These are phyloP conservation scores for Chaenogobius annularis DNA, from an alignment of 2,113 vertebrate genomes.

Conservation along the genomic window DNA sequence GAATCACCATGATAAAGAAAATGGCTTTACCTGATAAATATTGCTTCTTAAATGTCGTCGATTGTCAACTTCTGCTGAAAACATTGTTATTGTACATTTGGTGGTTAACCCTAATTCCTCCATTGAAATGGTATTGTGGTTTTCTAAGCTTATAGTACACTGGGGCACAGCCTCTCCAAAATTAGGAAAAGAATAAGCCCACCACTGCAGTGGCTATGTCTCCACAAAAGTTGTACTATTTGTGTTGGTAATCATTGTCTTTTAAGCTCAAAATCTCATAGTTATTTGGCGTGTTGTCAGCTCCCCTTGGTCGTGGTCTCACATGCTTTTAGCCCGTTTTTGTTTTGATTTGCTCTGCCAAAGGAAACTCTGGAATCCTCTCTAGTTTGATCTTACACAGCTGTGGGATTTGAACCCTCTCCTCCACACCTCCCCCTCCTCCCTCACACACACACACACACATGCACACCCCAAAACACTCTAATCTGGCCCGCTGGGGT, in stretches of 20 bases:
- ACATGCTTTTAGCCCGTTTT: conserved; percentile 34
- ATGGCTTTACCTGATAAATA: not conserved
- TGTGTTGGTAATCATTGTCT: conserved; percentile 48
- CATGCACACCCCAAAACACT: conserved; percentile 4
- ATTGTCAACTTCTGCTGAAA: no score
- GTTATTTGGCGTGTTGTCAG: conserved; percentile 27
- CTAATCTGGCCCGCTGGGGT: conserved; percentile 30
- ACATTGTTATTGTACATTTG: not conserved
- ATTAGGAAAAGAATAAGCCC: not conserved
- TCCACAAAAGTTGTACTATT: conserved; percentile 7
- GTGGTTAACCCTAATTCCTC: not conserved
- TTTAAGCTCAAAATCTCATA: conserved; percentile 27
- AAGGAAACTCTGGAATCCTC: conserved; percentile 60
- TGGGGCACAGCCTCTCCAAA: not conserved
- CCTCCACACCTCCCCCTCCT: conserved; percentile 1
- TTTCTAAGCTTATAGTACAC: not conserved
- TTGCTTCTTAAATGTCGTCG: not conserved
- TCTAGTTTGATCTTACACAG: conserved; percentile 53
- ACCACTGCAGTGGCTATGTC: not conserved
- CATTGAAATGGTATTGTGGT: not conserved
- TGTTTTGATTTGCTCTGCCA: conserved; percentile 62
- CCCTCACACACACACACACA: conserved; percentile 1
- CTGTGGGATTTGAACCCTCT: conserved; percentile 46
- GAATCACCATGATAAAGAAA: not conserved
- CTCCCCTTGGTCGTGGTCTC: conserved; percentile 19